Percentiles rank a stretch among this genome's conserved stretches.
Evolutionary conservation across 53 echinoderm and acorn worm species (phyloP).

Genomic region (Astropecten irregularis): DNA sequence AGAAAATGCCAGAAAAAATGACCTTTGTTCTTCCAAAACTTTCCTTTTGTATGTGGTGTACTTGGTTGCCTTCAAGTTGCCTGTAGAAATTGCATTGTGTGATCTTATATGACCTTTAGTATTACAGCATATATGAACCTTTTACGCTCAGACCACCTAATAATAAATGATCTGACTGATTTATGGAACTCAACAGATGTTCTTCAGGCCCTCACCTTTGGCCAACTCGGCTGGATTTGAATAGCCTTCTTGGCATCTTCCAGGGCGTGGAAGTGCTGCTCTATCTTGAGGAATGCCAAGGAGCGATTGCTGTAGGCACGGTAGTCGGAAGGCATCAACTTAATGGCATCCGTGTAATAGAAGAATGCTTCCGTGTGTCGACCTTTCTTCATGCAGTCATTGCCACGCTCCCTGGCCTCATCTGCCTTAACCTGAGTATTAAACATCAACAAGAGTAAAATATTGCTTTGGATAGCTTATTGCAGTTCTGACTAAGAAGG

Average conservation of each 20-base stretch:
- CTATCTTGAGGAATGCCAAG: conserved; percentile 65
- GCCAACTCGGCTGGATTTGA: conserved; percentile 73
- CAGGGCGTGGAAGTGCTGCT: conserved; percentile 78
- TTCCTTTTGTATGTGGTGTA: too few relatives aligned
- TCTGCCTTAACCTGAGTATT: conserved; percentile 21
- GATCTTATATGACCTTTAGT: too few relatives aligned
- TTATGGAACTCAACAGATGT: too few relatives aligned
- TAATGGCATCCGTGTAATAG: conserved; percentile 78
- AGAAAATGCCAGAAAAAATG: too few relatives aligned
- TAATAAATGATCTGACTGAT: too few relatives aligned
- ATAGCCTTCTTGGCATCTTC: conserved; percentile 81
- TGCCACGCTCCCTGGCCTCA: conserved; percentile 54
- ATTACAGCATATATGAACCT: too few relatives aligned
- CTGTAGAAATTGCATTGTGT: too few relatives aligned
- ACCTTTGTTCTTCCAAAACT: too few relatives aligned
- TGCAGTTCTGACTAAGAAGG: too few relatives aligned
- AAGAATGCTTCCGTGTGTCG: conserved; percentile 69
- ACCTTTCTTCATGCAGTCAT: conserved; percentile 52
- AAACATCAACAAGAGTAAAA: not conserved
- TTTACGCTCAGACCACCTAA: too few relatives aligned
- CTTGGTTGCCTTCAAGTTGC: too few relatives aligned
- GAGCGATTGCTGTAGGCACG: conserved; percentile 71
- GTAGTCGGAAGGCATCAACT: conserved; percentile 67
- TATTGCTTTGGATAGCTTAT: not conserved
- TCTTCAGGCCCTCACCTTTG: too few relatives aligned